phyloP scores from a whole-genome alignment of 2,888 invertebrate species.

The Drosophila atripex region DNA sequence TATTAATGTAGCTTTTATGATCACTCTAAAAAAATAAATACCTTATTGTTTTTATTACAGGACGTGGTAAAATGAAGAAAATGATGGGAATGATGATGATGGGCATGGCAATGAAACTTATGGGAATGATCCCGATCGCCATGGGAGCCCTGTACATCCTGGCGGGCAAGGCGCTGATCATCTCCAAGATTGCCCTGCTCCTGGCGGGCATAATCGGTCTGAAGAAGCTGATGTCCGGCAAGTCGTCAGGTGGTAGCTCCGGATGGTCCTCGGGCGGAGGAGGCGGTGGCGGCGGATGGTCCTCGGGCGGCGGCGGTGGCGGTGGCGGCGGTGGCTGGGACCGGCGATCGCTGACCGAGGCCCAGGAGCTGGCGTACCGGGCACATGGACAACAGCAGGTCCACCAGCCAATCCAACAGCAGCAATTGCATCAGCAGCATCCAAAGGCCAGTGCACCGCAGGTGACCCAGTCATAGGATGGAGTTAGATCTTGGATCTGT shows the following conservation, averaged over 20 bases:
- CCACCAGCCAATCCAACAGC: conserved; percentile 52
- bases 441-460: conserved; percentile 51
- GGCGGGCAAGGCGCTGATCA: conserved; percentile 94
- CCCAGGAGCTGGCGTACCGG: conserved; percentile 89
- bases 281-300: conserved; percentile 81
- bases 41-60: conserved; percentile 83
- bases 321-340: conserved; percentile 89
- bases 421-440: conserved; percentile 46
- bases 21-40: not conserved
- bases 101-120: conserved; percentile 93
- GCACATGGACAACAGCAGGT: conserved; percentile 85
- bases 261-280: conserved; percentile 85
- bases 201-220: conserved; percentile 92
- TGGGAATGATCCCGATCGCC: conserved; percentile 91
- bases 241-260: conserved; percentile 85
- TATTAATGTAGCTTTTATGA: too few relatives aligned
- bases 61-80: conserved; percentile 94
- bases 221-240: conserved; percentile 91
- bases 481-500: conserved; percentile 14
- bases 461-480: conserved; percentile 59
- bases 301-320: conserved; percentile 71
- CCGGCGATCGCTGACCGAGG: conserved; percentile 86
- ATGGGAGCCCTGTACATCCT: conserved; percentile 92
- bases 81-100: conserved; percentile 97
- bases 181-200: conserved; percentile 90